Percentiles rank a stretch among this genome's conserved stretches.
These are phyloP conservation scores for Meriones unguiculatus DNA, from an alignment of 2,113 vertebrate species.

Conservation along the genomic window DNA sequence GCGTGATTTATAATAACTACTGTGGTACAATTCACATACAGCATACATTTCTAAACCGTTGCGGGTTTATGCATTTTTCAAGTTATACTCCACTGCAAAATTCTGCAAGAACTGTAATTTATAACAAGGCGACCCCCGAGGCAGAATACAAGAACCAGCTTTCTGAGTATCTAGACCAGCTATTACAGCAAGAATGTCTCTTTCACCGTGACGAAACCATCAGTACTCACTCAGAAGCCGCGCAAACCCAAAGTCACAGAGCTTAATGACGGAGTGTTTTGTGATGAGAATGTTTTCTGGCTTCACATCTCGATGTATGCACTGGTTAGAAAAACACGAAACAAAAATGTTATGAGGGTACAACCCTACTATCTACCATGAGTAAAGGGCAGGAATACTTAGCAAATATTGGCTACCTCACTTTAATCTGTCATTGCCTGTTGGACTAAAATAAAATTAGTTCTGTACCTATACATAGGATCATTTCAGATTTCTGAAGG, in stretches of 20 bases:
- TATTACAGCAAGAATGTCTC: neutral
- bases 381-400: slow-evolving; percentile 1
- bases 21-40: neutral
- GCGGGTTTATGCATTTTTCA: slow-evolving; percentile 12
- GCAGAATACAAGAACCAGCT: neutral
- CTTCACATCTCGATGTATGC: slow-evolving; percentile 98
- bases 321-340: slow-evolving; percentile 86
- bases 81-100: neutral
- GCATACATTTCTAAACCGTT: slow-evolving; percentile 9
- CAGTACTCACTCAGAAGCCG: slow-evolving; percentile 94
- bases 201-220: neutral
- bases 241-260: slow-evolving; percentile 98
- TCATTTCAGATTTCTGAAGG: slow-evolving; percentile 10
- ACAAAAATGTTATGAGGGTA: slow-evolving; percentile 53
- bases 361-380: neutral
- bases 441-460: slow-evolving; percentile 33
- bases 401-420: neutral
- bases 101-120: slow-evolving; percentile 19
- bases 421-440: neutral
- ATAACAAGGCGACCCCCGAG: neutral
- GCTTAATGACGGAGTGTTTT: slow-evolving; percentile 96
- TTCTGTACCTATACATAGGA: neutral
- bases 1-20: slow-evolving; percentile 12
- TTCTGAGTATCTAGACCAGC: neutral
- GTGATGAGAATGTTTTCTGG: slow-evolving; percentile 98